phyloP scores from a whole-genome alignment of 2,888 invertebrate genomes.

The Pyralis farinalis region DNA sequence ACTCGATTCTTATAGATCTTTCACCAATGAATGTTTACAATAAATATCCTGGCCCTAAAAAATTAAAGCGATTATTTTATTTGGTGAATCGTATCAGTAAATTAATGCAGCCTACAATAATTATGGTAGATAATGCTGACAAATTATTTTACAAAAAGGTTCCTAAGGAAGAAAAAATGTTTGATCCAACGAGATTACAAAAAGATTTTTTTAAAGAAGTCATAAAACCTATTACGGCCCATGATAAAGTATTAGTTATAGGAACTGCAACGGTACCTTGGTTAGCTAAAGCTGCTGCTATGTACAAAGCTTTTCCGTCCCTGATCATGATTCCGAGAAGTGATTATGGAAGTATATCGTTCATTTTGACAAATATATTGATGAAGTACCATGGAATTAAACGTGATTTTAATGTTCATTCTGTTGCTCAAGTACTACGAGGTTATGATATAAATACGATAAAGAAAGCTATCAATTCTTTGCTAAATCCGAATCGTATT shows the following conservation, averaged over 20 bases:
- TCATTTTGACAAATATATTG: slow-evolving; percentile 74
- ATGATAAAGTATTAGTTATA: slow-evolving; percentile 85
- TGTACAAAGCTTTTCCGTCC: slow-evolving; percentile 81
- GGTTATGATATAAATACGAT: slow-evolving; percentile 79
- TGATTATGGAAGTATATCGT: slow-evolving; percentile 82
- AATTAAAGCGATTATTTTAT: slow-evolving; percentile 83
- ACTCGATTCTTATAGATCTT: slow-evolving; percentile 88
- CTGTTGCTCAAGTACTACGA: slow-evolving; percentile 74
- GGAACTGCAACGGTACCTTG: slow-evolving; percentile 86
- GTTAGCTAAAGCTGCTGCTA: slow-evolving; percentile 64
- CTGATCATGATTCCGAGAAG: slow-evolving; percentile 76
- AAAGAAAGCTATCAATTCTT: slow-evolving; percentile 52
- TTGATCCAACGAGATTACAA: slow-evolving; percentile 86
- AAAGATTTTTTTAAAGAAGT: slow-evolving; percentile 84
- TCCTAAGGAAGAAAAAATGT: slow-evolving; percentile 81
- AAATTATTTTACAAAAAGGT: slow-evolving; percentile 86
- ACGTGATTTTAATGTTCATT: slow-evolving; percentile 81
- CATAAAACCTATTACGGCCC: slow-evolving; percentile 83
- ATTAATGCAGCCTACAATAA: slow-evolving; percentile 86
- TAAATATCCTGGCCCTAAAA: slow-evolving; percentile 85
- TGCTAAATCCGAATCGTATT: slow-evolving; percentile 71
- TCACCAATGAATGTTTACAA: slow-evolving; percentile 85
- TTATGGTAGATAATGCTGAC: slow-evolving; percentile 85
- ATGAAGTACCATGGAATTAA: slow-evolving; percentile 82
- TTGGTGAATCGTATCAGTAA: slow-evolving; percentile 84